phyloP scores from a whole-genome alignment of 2,113 vertebrate genomes.

The Clarias magur region DNA sequence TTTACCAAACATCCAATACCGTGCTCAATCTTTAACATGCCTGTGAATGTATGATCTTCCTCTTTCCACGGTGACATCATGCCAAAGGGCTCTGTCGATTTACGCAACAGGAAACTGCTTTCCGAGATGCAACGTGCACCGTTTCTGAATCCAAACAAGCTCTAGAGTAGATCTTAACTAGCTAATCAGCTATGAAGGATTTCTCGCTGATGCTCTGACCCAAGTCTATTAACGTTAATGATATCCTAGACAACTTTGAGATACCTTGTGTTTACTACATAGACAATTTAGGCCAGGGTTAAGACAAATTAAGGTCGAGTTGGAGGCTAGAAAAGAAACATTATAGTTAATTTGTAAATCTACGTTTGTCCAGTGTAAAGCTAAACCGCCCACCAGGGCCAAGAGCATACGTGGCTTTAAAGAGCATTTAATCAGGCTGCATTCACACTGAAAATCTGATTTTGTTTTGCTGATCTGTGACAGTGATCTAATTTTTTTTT shows the following conservation, averaged over 20 bases:
- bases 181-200: not conserved
- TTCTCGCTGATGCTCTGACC: not conserved
- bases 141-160: too few species aligned
- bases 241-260: not conserved
- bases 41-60: not conserved
- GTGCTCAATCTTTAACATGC: too few species aligned
- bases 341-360: too few species aligned
- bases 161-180: not conserved
- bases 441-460: too few species aligned
- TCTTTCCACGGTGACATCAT: not conserved
- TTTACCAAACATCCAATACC: too few species aligned
- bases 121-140: too few species aligned
- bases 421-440: not conserved
- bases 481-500: too few species aligned
- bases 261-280: not conserved
- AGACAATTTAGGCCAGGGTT: not conserved
- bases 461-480: too few species aligned
- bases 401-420: accelerated
- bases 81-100: too few species aligned
- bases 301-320: not conserved
- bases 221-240: not conserved
- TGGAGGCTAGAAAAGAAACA: not conserved
- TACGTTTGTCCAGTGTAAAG: too few species aligned
- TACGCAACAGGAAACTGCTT: too few species aligned
- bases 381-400: too few species aligned